A percentile compares a stretch with the other conserved stretches of the same genome.
These are phyloP conservation scores for Acheta domesticus DNA, from an alignment of 2,888 invertebrate genomes.

Conservation along the genomic window DNA sequence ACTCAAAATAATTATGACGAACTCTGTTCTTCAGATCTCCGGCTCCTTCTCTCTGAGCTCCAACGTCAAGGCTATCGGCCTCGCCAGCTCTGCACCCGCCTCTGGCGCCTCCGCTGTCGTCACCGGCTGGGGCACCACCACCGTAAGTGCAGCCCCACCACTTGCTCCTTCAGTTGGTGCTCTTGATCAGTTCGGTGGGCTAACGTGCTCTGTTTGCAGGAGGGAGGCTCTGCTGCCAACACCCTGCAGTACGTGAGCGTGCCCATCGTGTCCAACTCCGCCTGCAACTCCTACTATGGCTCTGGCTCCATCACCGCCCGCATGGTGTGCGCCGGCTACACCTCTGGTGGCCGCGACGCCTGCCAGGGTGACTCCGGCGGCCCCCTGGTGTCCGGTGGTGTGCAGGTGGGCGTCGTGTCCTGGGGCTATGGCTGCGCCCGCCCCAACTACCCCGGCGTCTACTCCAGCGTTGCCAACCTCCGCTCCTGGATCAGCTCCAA, in stretches of 20 bases:
- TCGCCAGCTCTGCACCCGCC: too few relatives aligned
- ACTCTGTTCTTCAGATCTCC: conserved; percentile 35
- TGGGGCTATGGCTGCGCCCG: conserved; percentile 75
- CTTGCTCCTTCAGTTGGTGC: conserved; percentile 18
- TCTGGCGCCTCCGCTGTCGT: too few relatives aligned
- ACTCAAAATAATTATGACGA: conserved; percentile 36
- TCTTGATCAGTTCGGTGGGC: conserved; percentile 44
- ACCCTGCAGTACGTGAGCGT: conserved; percentile 27
- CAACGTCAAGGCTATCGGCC: too few relatives aligned
- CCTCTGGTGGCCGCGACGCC: conserved; percentile 40
- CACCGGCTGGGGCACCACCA: too few relatives aligned
- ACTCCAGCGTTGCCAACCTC: conserved; percentile 74
- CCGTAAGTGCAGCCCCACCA: too few relatives aligned
- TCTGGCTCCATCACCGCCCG: conserved; percentile 35
- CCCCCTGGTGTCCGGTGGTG: conserved; percentile 21
- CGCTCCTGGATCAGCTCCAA: conserved; percentile 64
- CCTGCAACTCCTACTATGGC: conserved; percentile 32
- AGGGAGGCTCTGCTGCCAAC: background rate
- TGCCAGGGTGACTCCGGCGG: conserved; percentile 38
- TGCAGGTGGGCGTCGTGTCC: conserved; percentile 62
- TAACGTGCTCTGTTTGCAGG: conserved; percentile 40
- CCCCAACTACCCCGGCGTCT: conserved; percentile 73
- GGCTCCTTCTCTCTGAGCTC: too few relatives aligned
- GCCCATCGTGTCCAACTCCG: conserved; percentile 25
- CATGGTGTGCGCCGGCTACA: conserved; percentile 41